phyloP scores from a whole-genome alignment of 2,113 vertebrate species.

The Diadophis punctatus region DNA sequence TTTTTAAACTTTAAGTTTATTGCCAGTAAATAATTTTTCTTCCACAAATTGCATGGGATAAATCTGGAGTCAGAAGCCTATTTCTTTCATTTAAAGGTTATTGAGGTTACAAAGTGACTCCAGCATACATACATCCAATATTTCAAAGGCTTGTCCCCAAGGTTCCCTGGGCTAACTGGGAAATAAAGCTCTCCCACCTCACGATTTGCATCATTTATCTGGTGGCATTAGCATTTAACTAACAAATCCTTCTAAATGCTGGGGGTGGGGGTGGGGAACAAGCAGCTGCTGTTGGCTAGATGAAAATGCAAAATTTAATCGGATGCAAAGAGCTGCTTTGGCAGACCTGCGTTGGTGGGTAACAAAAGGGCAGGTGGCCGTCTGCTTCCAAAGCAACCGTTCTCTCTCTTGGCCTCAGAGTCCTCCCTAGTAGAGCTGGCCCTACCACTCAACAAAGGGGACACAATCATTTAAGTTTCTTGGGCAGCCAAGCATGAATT shows the following conservation, averaged over 20 bases:
- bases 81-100: neutral
- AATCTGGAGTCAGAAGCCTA: neutral
- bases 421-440: neutral
- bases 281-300: neutral
- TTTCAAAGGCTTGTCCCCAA: neutral
- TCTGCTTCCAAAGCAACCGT: neutral
- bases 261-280: too few species aligned
- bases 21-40: neutral
- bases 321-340: neutral
- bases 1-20: neutral
- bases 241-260: slow-evolving; percentile 16
- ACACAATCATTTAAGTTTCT: too few species aligned
- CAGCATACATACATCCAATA: neutral
- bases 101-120: neutral
- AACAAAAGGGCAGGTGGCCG: neutral
- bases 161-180: too few species aligned
- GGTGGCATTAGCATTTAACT: slow-evolving; percentile 15
- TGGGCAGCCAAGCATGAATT: neutral
- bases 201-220: neutral
- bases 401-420: neutral
- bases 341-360: neutral
- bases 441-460: neutral
- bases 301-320: slow-evolving; percentile 9
- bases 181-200: neutral
- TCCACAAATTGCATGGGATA: neutral